phyloP scores from a whole-genome alignment of 2,113 vertebrate species.

The Phalacrocorax pelagicus region DNA sequence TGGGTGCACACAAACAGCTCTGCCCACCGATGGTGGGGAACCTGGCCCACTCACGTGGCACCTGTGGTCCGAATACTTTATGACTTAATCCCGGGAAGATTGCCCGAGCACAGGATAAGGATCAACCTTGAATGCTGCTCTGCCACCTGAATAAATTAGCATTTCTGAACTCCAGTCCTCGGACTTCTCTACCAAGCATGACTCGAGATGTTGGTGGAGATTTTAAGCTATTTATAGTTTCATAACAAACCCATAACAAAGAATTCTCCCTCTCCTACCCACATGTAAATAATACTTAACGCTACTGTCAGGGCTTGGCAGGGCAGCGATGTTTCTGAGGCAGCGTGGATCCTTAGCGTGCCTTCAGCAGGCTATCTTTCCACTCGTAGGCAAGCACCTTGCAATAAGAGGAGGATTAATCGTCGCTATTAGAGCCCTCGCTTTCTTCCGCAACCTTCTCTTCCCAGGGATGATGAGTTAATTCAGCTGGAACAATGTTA shows the following conservation, averaged over 20 bases:
- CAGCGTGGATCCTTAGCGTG: neutral
- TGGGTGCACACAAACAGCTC: neutral
- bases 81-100: neutral
- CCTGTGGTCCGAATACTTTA: neutral
- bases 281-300: neutral
- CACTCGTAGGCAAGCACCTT: neutral
- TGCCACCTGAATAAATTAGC: neutral
- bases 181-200: neutral
- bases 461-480: constrained; percentile 64
- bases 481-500: constrained; percentile 70
- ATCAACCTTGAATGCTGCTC: neutral
- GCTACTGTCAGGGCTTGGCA: neutral
- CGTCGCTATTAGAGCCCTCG: neutral
- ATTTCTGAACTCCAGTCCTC: neutral
- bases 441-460: constrained; percentile 36
- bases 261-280: neutral
- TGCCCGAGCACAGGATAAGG: neutral
- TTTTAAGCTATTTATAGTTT: constrained; percentile 23
- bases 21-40: neutral
- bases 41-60: neutral
- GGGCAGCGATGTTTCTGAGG: neutral
- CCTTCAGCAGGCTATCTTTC: neutral
- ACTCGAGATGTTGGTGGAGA: neutral
- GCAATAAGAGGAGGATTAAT: constrained; percentile 62
- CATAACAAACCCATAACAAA: neutral